These are phyloP conservation scores for Natrix natrix DNA, from an alignment of 2,797 vertebrate genomes.

Conservation along the genomic window DNA sequence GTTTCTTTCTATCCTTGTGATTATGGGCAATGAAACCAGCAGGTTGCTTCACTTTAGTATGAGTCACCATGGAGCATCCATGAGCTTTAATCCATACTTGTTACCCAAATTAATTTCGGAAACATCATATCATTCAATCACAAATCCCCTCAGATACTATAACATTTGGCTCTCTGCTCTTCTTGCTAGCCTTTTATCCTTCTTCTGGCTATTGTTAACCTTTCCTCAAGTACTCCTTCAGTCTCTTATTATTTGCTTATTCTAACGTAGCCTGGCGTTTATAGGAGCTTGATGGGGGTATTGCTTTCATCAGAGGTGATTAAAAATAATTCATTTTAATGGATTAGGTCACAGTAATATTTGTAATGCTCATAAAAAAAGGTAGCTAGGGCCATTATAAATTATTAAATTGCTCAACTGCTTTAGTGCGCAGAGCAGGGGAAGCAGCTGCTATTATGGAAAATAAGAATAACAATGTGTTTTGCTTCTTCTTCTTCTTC, in stretches of 20 bases:
- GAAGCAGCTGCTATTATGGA: background rate
- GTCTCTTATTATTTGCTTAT: background rate
- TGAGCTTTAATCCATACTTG: constrained; percentile 6
- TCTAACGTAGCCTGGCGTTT: background rate
- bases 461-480: constrained; percentile 35
- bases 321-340: constrained; percentile 18
- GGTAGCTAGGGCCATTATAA: background rate
- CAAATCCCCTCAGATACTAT: background rate
- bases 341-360: background rate
- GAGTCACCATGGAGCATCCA: background rate
- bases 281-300: background rate
- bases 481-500: constrained; percentile 27
- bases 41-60: background rate
- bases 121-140: background rate
- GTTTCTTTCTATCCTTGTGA: background rate
- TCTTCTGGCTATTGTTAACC: constrained; percentile 14
- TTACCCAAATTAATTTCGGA: background rate
- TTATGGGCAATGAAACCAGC: background rate
- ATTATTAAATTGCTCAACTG: background rate
- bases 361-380: background rate
- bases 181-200: background rate
- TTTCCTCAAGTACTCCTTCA: constrained; percentile 17
- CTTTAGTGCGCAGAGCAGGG: background rate
- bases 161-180: constrained; percentile 16
- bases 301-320: background rate